phyloP scores from a whole-genome alignment of 2,797 vertebrate species.

The Falco biarmicus region DNA sequence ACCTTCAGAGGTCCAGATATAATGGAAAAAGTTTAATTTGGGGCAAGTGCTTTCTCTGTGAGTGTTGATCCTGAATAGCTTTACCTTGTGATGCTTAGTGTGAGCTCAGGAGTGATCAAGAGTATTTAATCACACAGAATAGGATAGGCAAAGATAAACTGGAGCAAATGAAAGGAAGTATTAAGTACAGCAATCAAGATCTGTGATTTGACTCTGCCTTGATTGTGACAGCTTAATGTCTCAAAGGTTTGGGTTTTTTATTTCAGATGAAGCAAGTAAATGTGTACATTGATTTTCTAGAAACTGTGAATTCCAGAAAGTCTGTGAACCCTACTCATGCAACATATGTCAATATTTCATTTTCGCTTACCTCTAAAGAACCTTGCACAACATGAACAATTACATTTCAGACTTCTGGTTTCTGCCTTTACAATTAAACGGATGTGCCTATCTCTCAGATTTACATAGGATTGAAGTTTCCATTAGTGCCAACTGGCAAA shows the following conservation, averaged over 20 bases:
- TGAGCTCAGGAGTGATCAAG: neutral
- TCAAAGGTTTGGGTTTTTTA: neutral
- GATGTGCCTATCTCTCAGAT: neutral
- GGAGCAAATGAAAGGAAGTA: neutral
- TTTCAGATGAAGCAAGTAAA: neutral
- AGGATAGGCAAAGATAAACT: neutral
- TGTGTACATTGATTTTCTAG: accelerated
- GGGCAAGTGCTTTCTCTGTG: neutral
- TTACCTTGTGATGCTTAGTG: neutral
- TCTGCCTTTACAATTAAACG: neutral
- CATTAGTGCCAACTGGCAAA: neutral
- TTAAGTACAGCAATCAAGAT: neutral
- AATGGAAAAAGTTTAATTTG: neutral
- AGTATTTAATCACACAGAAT: neutral
- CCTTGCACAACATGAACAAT: neutral
- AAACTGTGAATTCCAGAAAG: neutral
- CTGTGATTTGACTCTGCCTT: neutral
- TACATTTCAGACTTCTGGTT: neutral
- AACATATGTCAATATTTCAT: neutral
- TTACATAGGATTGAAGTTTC: neutral
- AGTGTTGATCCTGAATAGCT: neutral
- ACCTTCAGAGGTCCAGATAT: neutral
- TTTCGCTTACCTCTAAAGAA: neutral
- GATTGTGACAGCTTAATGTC: neutral
- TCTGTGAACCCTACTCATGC: neutral